Percentiles rank a stretch among this genome's conserved stretches.
These are phyloP conservation scores for Phyllopteryx taeniolatus DNA, from an alignment of 2,113 vertebrate species.

Conservation along the genomic window DNA sequence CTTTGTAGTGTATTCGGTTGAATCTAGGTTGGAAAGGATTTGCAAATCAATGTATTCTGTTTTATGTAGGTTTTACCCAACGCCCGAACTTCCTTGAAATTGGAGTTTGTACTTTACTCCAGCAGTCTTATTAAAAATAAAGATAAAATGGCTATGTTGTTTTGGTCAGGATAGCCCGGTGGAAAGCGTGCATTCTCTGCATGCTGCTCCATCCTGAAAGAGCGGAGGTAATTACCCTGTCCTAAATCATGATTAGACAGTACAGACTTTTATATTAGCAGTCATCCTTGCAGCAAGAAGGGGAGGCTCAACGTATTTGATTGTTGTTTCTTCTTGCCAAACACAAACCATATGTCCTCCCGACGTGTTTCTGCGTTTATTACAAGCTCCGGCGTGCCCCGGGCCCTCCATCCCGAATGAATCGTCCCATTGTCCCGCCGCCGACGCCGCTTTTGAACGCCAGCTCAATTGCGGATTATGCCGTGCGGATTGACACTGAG, in stretches of 20 bases:
- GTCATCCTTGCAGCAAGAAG: slow-evolving; percentile 66
- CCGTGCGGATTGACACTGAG: slow-evolving; percentile 31
- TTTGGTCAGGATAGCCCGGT: slow-evolving; percentile 15
- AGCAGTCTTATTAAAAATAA: too few relatives aligned
- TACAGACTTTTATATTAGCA: slow-evolving; percentile 72
- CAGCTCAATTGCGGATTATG: slow-evolving; percentile 40
- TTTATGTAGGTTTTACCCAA: too few relatives aligned
- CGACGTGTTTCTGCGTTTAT: slow-evolving; percentile 65
- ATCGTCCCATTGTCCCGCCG: slow-evolving; percentile 69
- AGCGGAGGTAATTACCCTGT: slow-evolving; percentile 62
- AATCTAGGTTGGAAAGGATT: too few relatives aligned
- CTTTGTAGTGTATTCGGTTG: too few relatives aligned
- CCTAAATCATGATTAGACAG: slow-evolving; percentile 71
- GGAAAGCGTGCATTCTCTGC: slow-evolving; percentile 35
- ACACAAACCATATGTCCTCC: slow-evolving; percentile 73
- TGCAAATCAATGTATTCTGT: too few relatives aligned
- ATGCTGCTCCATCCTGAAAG: slow-evolving; percentile 47
- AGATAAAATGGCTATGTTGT: neutral
- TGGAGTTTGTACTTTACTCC: too few relatives aligned
- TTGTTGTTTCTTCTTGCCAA: slow-evolving; percentile 71
- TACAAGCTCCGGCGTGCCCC: slow-evolving; percentile 56
- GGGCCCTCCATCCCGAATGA: slow-evolving; percentile 61
- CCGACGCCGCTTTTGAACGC: slow-evolving; percentile 54
- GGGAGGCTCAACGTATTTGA: slow-evolving; percentile 67
- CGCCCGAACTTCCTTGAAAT: too few relatives aligned